A percentile compares a stretch with the other conserved stretches of the same genome.
Conservation (phyloP, 2,797 vertebrate genomes). For the Cichlasoma orientale region DNA sequence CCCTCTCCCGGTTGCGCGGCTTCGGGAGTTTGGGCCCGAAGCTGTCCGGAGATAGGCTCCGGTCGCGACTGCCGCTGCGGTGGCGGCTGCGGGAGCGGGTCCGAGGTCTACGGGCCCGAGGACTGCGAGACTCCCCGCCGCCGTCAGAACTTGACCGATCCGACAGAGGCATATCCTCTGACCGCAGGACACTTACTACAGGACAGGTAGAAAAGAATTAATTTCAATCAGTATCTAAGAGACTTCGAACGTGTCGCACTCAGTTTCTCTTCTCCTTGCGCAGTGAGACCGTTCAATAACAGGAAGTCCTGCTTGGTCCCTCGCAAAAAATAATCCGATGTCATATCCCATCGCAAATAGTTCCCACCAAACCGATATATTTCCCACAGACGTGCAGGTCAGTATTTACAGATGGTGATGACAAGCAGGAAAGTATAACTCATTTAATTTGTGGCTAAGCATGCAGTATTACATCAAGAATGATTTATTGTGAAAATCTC, state of each 20-base stretch:
- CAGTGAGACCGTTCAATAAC: constrained; percentile 19
- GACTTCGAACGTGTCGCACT: background rate
- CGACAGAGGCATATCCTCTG: constrained; percentile 66
- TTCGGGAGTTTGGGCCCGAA: constrained; percentile 76
- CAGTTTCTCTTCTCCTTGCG: background rate
- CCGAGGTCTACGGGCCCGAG: constrained; percentile 67
- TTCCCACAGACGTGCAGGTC: too few species aligned
- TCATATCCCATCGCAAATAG: background rate
- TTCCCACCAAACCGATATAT: background rate
- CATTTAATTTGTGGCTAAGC: background rate
- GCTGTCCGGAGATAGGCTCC: constrained; percentile 73
- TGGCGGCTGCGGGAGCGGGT: constrained; percentile 73
- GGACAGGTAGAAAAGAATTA: background rate
- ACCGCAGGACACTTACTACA: background rate
- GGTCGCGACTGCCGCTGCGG: constrained; percentile 61
- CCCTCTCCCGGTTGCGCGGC: constrained; percentile 65
- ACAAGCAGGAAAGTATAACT: background rate
- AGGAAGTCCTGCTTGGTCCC: constrained; percentile 48
- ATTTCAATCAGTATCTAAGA: background rate
- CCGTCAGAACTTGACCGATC: constrained; percentile 62
- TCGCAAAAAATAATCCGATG: background rate
- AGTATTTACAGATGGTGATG: too few species aligned
- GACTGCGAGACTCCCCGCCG: constrained; percentile 47
- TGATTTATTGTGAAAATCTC: background rate
- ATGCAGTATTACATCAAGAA: background rate